Evolutionary conservation across 37 sponge, comb jelly and placozoan genomes (phyloP), one percentile per base, ranked within the genome.

Genomic region (Aplysina aerophoba): DNA sequence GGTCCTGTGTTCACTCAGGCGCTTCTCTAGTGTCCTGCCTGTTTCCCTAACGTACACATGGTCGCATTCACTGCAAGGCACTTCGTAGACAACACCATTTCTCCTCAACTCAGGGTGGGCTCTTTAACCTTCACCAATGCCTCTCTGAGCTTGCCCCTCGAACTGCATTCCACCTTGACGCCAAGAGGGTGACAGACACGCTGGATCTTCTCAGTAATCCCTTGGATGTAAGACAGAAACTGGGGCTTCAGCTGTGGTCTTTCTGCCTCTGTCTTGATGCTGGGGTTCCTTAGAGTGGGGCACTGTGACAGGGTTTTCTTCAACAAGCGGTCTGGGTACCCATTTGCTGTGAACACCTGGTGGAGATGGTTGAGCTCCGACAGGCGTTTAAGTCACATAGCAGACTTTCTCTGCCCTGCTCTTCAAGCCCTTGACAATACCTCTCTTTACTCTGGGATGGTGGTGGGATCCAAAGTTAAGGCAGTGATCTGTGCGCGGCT

Each of bases 1-100:
- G 15, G 59, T 20, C 59, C 19, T 58, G 19, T 58, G 59, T 58
- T 58, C 59, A 58, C 19, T 20, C 59, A 58, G 19, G 19, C 59
- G 59, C 59, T 58, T 58, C 59, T 58, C 59, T 19, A 58, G 19
- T 5, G 64, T 62, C 64, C 64, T 62, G 27, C 64, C 64, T 62
- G 64, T 62, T 62, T 62, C 64, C 64, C 64, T 14, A 62, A 62
- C 2, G 64, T 62, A 62, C 64, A 62, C 28, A 27, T 62, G 64
- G 64, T 27, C 64, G 4, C 64, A 62, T 2, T 62, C 64, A 62
- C 64, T 62, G 28, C 64, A 3, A 27, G 64, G 12, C 64, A 62
- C 64, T 27, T 62, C 64, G 12, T 62, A 62, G 27, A 62, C 64
- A 62, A 62, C 64, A 62, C 64, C 24, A 2, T 62, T 62, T 27